phyloP scores from a whole-genome alignment of 2,888 invertebrate genomes.

The Cataglyphis cursor region DNA sequence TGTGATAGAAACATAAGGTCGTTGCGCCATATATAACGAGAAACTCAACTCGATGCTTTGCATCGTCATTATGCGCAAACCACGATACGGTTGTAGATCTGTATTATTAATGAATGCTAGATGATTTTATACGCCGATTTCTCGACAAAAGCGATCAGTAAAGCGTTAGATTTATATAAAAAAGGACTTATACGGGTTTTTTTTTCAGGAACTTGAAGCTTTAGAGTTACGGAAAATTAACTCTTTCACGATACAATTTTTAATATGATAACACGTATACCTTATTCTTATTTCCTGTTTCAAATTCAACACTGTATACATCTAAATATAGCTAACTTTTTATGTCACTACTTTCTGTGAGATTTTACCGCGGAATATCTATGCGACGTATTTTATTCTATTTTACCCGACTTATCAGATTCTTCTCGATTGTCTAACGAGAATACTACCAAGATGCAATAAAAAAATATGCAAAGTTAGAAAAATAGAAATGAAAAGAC shows the following conservation, averaged over 20 bases:
- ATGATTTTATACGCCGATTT: not conserved
- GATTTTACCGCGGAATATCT: conserved; percentile 30
- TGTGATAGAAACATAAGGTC: conserved; percentile 57
- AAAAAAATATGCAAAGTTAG: not conserved
- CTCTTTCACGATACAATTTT: not conserved
- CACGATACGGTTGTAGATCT: conserved; percentile 13
- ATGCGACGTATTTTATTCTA: conserved; percentile 35
- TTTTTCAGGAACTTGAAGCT: not conserved
- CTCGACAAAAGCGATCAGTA: conserved; percentile 1
- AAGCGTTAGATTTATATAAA: not conserved
- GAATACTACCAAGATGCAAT: not conserved
- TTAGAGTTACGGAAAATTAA: not conserved
- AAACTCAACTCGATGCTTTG: conserved; percentile 26
- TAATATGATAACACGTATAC: not conserved
- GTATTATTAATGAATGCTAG: conserved; percentile 48
- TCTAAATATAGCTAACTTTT: not conserved
- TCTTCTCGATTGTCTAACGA: conserved; percentile 31
- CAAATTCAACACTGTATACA: not conserved
- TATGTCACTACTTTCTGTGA: conserved; percentile 3
- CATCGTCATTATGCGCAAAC: not conserved
- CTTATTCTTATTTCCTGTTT: conserved; percentile 31
- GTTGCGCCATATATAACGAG: conserved; percentile 34
- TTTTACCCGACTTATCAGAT: conserved; percentile 38
- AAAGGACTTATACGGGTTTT: not conserved
- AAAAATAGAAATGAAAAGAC: conserved; percentile 8